These are phyloP conservation scores for Nothocercus julius DNA, from an alignment of 2,113 vertebrate genomes.

Conservation along the genomic window DNA sequence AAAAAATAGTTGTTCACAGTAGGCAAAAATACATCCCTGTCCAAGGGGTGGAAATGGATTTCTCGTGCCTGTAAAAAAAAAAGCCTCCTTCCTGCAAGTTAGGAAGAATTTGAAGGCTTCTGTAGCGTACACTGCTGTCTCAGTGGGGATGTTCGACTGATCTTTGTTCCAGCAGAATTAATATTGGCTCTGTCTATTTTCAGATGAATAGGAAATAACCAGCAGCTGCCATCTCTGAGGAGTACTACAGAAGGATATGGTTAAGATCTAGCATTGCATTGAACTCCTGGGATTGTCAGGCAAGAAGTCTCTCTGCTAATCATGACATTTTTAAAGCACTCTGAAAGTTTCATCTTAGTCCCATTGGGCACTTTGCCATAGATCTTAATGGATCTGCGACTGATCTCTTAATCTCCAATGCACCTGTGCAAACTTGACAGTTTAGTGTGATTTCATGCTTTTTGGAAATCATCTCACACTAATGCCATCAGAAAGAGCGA, in stretches of 20 bases:
- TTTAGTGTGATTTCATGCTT: constrained; percentile 64
- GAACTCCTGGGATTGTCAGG: neutral
- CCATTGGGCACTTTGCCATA: constrained; percentile 30
- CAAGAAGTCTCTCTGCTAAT: constrained; percentile 30
- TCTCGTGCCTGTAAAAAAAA: neutral
- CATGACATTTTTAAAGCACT: constrained; percentile 58
- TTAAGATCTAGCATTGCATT: constrained; percentile 27
- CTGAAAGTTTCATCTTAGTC: constrained; percentile 43
- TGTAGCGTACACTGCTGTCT: neutral
- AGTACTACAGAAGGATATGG: constrained; percentile 9
- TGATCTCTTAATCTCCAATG: constrained; percentile 67
- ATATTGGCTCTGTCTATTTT: constrained; percentile 31
- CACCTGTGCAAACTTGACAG: constrained; percentile 66
- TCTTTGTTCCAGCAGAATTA: constrained; percentile 37
- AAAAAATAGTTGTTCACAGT: neutral
- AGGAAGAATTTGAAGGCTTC: constrained; percentile 3
- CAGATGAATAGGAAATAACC: constrained; percentile 27
- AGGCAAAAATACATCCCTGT: neutral
- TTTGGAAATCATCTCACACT: constrained; percentile 25
- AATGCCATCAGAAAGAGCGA: constrained; percentile 37
- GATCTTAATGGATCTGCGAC: constrained; percentile 58
- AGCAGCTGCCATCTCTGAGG: constrained; percentile 46
- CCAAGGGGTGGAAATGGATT: neutral
- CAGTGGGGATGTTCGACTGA: neutral
- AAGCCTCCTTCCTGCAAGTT: neutral